These are phyloP conservation scores for Holothuria scabra DNA, from an alignment of 53 echinoderm and acorn worm genomes.

Conservation along the genomic window DNA sequence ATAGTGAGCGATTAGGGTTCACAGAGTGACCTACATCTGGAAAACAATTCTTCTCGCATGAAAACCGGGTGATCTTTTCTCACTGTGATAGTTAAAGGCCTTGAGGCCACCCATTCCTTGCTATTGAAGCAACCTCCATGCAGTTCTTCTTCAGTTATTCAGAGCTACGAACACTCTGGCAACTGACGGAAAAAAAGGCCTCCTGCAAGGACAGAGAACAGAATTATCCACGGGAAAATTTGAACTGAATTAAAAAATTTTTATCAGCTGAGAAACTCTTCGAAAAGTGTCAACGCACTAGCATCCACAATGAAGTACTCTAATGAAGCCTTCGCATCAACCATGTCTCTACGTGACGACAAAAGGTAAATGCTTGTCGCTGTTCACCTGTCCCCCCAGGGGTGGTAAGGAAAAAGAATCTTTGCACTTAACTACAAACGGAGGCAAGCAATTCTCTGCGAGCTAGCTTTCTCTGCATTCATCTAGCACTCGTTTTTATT, in stretches of 20 bases:
- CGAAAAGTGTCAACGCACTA: constrained; percentile 10
- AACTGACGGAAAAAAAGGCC: neutral
- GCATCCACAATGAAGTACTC: constrained; percentile 25
- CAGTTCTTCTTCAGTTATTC: no score
- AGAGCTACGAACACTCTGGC: no score
- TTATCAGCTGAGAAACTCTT: neutral
- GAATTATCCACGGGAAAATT: constrained; percentile 27
- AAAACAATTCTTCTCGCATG: neutral
- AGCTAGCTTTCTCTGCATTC: no score
- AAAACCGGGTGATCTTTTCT: constrained; percentile 8
- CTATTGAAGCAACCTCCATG: neutral
- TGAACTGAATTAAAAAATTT: constrained; percentile 16
- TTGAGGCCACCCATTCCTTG: constrained; percentile 16
- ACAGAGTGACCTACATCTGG: constrained; percentile 28
- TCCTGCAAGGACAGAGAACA: constrained; percentile 37
- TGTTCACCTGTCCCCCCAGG: constrained; percentile 36
- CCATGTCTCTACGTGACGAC: no score
- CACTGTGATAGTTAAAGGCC: constrained; percentile 8
- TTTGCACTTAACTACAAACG: neutral
- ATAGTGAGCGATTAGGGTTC: neutral
- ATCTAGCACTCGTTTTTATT: no score
- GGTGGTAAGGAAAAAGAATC: constrained; percentile 28
- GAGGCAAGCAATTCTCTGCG: no score
- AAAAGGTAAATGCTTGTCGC: neutral
- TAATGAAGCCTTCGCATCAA: neutral